Evolutionary conservation across 2,888 invertebrate species (phyloP).

Genomic region (Drosophila rubida): DNA sequence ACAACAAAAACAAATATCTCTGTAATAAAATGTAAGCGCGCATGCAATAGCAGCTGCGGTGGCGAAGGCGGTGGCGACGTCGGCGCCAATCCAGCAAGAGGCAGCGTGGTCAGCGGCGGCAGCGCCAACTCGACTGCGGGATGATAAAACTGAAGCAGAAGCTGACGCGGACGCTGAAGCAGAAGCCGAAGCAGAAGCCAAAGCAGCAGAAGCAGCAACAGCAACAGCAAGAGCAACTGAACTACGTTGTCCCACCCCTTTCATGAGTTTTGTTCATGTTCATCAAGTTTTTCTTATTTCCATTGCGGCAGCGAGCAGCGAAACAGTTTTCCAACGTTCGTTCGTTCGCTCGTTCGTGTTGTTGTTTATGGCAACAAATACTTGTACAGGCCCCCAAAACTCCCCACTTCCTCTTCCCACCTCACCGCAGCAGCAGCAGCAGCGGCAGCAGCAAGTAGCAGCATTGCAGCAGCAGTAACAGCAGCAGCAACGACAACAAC

Average conservation of each 20-base stretch:
- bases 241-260: conserved; percentile 71
- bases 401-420: not conserved
- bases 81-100: conserved; percentile 62
- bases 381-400: conserved; percentile 43
- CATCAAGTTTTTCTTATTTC: conserved; percentile 76
- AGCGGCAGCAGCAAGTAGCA: conserved; percentile 48
- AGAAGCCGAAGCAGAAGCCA: conserved; percentile 14
- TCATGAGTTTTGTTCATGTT: conserved; percentile 74
- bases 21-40: conserved; percentile 81
- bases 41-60: conserved; percentile 60
- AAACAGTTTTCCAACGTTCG: conserved; percentile 40
- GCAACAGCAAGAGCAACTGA: conserved; percentile 4
- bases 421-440: conserved; percentile 17
- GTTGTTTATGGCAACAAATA: conserved; percentile 80
- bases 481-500: conserved; percentile 17
- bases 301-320: conserved; percentile 36
- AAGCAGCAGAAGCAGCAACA: conserved; percentile 8
- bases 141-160: conserved; percentile 51
- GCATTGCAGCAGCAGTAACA: conserved; percentile 40
- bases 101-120: conserved; percentile 61
- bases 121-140: conserved; percentile 33
- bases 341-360: conserved; percentile 22
- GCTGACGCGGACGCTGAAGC: conserved; percentile 20
- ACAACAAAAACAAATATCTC: conserved; percentile 75
- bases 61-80: conserved; percentile 19